Percentiles rank a stretch among this genome's conserved stretches.
Evolutionary conservation across 2,113 vertebrate species (phyloP).

Genomic region (Oreochromis niloticus): DNA sequence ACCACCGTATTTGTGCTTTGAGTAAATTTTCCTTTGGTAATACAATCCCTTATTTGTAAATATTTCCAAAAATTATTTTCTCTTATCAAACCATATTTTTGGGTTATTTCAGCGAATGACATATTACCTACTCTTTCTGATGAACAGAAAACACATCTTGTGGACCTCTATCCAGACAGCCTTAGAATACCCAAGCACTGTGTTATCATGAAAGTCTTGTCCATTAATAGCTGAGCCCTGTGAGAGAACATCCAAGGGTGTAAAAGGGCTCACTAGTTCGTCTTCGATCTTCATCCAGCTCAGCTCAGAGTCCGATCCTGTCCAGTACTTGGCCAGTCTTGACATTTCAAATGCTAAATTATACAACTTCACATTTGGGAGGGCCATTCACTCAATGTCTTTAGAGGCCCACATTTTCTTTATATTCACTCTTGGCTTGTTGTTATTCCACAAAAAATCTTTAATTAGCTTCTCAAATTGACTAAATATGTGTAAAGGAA

Average conservation of each 20-base stretch:
- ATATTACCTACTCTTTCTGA: background rate
- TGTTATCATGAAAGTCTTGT: background rate
- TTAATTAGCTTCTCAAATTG: background rate
- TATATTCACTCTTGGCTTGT: background rate
- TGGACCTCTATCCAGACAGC: background rate
- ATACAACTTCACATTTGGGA: background rate
- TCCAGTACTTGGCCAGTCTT: background rate
- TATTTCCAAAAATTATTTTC: background rate
- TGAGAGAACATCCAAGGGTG: background rate
- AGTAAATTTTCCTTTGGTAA: background rate
- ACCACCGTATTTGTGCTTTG: rapidly evolving
- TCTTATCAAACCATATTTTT: background rate
- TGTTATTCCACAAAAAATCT: background rate
- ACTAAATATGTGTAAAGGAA: background rate
- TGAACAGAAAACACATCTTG: background rate
- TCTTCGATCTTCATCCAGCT: rapidly evolving
- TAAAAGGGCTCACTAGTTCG: background rate
- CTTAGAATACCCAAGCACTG: rapidly evolving
- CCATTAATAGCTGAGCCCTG: background rate
- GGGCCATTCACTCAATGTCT: background rate
- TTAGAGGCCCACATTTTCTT: background rate
- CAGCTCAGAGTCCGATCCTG: background rate
- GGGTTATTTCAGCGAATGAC: background rate
- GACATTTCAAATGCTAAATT: background rate
- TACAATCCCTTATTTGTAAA: background rate